Percentiles rank a stretch among this genome's conserved stretches.
Evolutionary conservation across 1,140 invertebrate genomes (phyloP).

Genomic region (Drosophila kurseongensis): DNA sequence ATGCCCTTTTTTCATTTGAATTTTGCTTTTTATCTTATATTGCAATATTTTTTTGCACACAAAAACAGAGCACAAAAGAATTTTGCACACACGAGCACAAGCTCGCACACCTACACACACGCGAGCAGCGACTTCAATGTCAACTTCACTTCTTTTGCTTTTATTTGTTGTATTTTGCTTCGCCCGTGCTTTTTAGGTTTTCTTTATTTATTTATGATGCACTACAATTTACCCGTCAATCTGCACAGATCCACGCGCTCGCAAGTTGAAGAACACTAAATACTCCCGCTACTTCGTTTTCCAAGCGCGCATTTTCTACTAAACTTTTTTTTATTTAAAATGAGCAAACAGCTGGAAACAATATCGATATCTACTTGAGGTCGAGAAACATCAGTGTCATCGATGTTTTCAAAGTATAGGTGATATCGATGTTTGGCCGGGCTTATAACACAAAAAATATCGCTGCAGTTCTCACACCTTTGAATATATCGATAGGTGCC

Average conservation of each 20-base stretch:
- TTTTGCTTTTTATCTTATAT: constrained; percentile 33
- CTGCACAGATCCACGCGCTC: constrained; percentile 1
- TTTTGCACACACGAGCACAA: constrained; percentile 57
- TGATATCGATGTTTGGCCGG: too few relatives aligned
- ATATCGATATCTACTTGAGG: too few relatives aligned
- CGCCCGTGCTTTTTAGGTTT: not conserved
- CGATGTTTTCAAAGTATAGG: too few relatives aligned
- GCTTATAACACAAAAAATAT: too few relatives aligned
- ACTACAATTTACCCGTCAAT: constrained; percentile 44
- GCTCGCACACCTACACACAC: constrained; percentile 18
- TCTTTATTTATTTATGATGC: constrained; percentile 3
- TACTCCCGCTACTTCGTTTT: constrained; percentile 2
- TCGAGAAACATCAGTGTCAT: too few relatives aligned
- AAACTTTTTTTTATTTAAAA: too few relatives aligned
- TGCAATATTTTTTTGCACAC: constrained; percentile 55
- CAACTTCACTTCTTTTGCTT: constrained; percentile 54
- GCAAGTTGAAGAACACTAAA: constrained; percentile 8
- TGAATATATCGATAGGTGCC: too few relatives aligned
- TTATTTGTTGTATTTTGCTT: not conserved
- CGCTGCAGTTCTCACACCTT: too few relatives aligned
- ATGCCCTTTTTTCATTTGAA: constrained; percentile 27
- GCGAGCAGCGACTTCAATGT: constrained; percentile 64
- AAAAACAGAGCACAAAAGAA: constrained; percentile 63
- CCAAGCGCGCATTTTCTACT: constrained; percentile 28
- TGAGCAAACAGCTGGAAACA: too few relatives aligned